Base-by-base conservation (phyloP, 2,113 vertebrate species). In the Leptobrachium ailaonicum region DNA sequence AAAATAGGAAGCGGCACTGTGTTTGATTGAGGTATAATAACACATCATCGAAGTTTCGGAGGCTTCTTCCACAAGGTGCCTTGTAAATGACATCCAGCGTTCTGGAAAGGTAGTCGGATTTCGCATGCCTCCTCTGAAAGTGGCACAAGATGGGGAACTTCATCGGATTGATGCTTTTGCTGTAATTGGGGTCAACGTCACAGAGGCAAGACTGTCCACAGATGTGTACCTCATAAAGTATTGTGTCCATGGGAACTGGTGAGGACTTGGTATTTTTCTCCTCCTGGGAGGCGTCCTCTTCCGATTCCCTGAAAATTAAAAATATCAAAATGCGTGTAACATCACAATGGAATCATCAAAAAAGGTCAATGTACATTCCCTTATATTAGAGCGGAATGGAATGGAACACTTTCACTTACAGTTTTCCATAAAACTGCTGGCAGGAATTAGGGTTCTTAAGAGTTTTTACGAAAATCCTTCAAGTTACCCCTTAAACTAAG, bases 11-110 rank as follows among this genome's bases (percentile, higher is more conserved):
- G 76, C 86, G 89, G 85, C 92, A 95, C 70, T 92, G 82, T 0
- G 96, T 95, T 82, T 93, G 89, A 83, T 88, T 84, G 83, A 99
- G 87, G 83, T 95, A 99, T 50, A 85, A 85, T 43, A 84, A 89
- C 75, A 98, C 95, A 0, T 98, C 96, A 2, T 86, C 85, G 14
- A 93, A 87, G 85, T 89, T 92, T 72, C 92, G 87, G 20, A 99
- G 91, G 72, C 90, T 90, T 60, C 86, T 93, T 8, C 97, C 96
- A 6, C 97, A 99, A 0, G 97, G 97, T 1, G 96, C 87, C 86
- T 90, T 95, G 66, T 99, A 99, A 63, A 90, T 79, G 4, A 98
- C 93, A 0, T 92, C 91, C 70, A 89, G 77, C 0, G 85, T 82
- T 3, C 85, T 87, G 0, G 87, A 91, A 9, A 85, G 82, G 83